A percentile compares a stretch with the other conserved stretches of the same genome.
phyloP scores from a whole-genome alignment of 2,797 vertebrate genomes.

The Smutsia temminckii region DNA sequence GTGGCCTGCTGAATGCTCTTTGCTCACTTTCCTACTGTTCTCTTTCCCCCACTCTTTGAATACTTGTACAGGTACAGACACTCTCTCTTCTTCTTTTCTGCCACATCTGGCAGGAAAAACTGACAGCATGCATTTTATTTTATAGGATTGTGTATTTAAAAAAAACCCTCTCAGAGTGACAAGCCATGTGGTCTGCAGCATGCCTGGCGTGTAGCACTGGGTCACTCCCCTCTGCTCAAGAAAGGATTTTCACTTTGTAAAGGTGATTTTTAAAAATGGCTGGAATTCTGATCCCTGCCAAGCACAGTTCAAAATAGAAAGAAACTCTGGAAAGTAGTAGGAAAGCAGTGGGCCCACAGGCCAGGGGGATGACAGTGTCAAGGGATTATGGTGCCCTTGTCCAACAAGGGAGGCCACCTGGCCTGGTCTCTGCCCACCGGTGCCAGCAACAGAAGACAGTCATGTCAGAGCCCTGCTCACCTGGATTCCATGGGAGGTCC shows the following conservation, averaged over 20 bases:
- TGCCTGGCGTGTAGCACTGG: fast-evolving
- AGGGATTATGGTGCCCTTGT: fast-evolving
- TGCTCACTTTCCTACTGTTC: neutral
- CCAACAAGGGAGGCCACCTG: neutral
- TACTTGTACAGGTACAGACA: neutral
- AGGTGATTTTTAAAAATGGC: neutral
- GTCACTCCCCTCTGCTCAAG: neutral
- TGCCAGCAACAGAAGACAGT: neutral
- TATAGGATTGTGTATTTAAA: neutral
- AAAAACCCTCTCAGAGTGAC: neutral
- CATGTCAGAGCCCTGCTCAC: neutral
- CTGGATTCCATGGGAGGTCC: fast-evolving
- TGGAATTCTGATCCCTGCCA: neutral
- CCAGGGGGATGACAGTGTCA: neutral
- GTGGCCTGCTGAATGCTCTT: neutral
- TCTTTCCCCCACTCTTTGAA: neutral
- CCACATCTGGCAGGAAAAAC: neutral
- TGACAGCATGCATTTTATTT: neutral
- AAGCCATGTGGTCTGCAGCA: fast-evolving
- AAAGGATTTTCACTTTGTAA: neutral
- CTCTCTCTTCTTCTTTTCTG: neutral
- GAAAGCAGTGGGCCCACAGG: neutral
- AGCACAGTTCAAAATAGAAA: too few species aligned
- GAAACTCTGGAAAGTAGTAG: neutral
- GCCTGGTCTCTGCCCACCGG: too few species aligned